A percentile compares a stretch with the other conserved stretches of the same genome.
These are phyloP conservation scores for Ormyrus rosae DNA, from an alignment of 2,888 invertebrate genomes.

Conservation along the genomic window DNA sequence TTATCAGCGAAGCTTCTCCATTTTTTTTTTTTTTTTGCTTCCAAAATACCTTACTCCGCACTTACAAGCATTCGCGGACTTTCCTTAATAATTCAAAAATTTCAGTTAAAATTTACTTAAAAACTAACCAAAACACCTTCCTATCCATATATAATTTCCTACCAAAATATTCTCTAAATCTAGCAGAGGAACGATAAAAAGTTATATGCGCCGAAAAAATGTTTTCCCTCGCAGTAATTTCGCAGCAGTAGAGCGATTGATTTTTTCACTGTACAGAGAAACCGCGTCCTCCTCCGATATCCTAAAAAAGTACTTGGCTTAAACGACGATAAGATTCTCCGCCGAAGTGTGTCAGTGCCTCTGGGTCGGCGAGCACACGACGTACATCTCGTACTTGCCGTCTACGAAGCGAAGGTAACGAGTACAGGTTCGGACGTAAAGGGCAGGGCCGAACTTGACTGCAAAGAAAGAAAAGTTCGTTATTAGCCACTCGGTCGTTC, in stretches of 20 bases:
- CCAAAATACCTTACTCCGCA: conserved; percentile 33
- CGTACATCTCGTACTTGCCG: conserved; percentile 61
- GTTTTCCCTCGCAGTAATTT: no score
- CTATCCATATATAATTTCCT: not conserved
- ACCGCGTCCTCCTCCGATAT: no score
- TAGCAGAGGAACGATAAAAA: no score
- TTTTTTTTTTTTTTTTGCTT: not conserved
- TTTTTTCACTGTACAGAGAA: no score
- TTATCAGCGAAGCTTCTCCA: not conserved
- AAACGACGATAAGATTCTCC: not conserved
- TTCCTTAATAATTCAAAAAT: no score
- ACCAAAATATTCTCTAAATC: no score
- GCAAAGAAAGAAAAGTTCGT: conserved; percentile 57
- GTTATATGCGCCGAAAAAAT: no score
- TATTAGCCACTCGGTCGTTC: not conserved
- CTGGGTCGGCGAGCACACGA: conserved; percentile 48
- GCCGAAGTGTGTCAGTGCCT: conserved; percentile 47
- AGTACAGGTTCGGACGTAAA: conserved; percentile 74
- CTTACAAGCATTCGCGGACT: conserved; percentile 18
- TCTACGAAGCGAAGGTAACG: conserved; percentile 74
- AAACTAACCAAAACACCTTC: no score
- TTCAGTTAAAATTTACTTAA: no score
- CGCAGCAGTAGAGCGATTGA: no score
- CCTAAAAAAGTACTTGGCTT: conserved; percentile 4
- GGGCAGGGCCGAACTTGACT: conserved; percentile 73